These are phyloP conservation scores for Teleogryllus occipitalis DNA, from an alignment of 1,140 invertebrate species.

Conservation along the genomic window DNA sequence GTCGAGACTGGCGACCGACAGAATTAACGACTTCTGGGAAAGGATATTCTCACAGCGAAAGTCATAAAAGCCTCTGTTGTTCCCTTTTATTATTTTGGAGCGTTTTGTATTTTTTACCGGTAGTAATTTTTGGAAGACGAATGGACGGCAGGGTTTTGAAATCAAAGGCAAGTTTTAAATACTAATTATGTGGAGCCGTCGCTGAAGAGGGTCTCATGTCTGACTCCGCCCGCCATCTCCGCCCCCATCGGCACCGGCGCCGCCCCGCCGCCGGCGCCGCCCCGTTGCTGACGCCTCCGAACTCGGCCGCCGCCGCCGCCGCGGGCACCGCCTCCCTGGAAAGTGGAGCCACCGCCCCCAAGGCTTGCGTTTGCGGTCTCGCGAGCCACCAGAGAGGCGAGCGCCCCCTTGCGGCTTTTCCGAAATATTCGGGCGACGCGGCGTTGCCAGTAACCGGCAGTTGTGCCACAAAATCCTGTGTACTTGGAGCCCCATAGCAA, in stretches of 20 bases:
- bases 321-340: no score
- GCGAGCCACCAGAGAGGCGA: no score
- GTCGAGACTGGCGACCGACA: background rate
- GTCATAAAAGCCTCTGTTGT: background rate
- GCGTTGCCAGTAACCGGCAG: no score
- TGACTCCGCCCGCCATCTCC: background rate
- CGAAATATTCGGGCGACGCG: no score
- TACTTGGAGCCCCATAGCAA: no score
- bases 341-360: no score
- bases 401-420: no score
- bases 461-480: no score
- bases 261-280: no score
- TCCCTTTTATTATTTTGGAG: background rate
- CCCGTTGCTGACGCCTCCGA: background rate
- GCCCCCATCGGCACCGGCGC: background rate
- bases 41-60: background rate
- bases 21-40: background rate
- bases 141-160: background rate
- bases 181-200: slow-evolving; percentile 1
- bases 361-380: no score
- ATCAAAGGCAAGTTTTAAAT: background rate
- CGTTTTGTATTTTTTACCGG: background rate
- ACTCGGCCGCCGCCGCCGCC: no score
- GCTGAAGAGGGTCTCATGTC: background rate
- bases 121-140: background rate